A percentile compares a stretch with the other conserved stretches of the same genome.
Conservation (phyloP, 2,888 invertebrate species). For the Glaucopsyche alexis region DNA sequence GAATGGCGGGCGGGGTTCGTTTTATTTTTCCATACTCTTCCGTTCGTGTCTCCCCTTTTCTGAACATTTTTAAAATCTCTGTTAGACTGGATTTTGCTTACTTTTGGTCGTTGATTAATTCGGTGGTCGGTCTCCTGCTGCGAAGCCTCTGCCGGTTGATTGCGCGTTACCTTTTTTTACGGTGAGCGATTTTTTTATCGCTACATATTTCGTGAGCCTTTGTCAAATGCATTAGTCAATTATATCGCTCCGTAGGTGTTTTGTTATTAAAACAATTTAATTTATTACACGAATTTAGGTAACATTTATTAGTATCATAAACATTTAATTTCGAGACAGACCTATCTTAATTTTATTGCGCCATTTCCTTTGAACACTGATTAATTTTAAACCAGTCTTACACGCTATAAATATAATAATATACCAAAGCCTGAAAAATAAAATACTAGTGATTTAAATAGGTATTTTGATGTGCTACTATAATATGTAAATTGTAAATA, state of each 20-base stretch:
- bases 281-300: slow-evolving; percentile 12
- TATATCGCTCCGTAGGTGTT: slow-evolving; percentile 35
- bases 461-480: no score
- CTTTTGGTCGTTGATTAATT: slow-evolving; percentile 72
- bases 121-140: slow-evolving; percentile 68
- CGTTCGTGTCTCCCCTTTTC: slow-evolving; percentile 59
- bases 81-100: slow-evolving; percentile 58
- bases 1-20: slow-evolving; percentile 64
- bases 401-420: neutral
- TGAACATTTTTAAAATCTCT: slow-evolving; percentile 57
- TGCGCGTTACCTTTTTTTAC: slow-evolving; percentile 53
- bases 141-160: slow-evolving; percentile 65
- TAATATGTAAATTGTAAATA: no score
- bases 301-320: slow-evolving; percentile 27
- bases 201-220: slow-evolving; percentile 39
- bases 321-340: slow-evolving; percentile 14
- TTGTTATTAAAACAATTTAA: slow-evolving; percentile 19
- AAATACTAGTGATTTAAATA: no score
- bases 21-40: slow-evolving; percentile 65
- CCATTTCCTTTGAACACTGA: neutral
- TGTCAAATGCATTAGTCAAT: slow-evolving; percentile 41
- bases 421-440: neutral
- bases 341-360: slow-evolving; percentile 1
- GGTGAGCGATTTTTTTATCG: slow-evolving; percentile 44
- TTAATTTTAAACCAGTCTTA: slow-evolving; percentile 4